These are phyloP conservation scores for Lithodes maja DNA, from an alignment of 2,888 invertebrate genomes.

Conservation along the genomic window DNA sequence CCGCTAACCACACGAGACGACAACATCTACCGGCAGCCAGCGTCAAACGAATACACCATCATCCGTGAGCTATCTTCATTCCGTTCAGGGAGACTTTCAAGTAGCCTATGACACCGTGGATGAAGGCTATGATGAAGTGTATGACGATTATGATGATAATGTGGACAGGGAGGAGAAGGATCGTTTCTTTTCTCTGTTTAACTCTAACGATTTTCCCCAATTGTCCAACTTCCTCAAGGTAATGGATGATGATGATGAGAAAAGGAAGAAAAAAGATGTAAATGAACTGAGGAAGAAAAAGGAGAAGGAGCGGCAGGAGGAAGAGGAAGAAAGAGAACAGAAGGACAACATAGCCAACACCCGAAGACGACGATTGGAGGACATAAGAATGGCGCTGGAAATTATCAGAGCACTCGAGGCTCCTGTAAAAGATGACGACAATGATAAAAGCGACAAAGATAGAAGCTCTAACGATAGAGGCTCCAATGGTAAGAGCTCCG, in stretches of 20 bases:
- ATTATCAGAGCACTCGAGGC: conserved; percentile 51
- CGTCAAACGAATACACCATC: not conserved
- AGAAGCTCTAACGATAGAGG: too few species aligned
- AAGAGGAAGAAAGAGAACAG: conserved; percentile 12
- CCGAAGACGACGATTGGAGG: conserved; percentile 53
- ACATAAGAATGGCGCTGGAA: conserved; percentile 56
- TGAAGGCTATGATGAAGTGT: not conserved
- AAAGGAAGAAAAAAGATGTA: not conserved
- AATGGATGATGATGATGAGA: conserved; percentile 15
- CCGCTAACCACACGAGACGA: not conserved
- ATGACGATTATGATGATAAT: not conserved
- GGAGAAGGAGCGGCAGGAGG: not conserved
- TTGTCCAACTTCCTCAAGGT: conserved; percentile 33
- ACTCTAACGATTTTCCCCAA: conserved; percentile 9
- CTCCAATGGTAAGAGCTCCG: not conserved
- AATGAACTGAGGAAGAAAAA: not conserved
- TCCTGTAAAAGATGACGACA: not conserved
- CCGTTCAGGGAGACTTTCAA: conserved; percentile 53
- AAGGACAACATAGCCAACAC: conserved; percentile 9
- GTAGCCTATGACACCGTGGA: conserved; percentile 1
- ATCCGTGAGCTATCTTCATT: conserved; percentile 31
- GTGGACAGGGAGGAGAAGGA: not conserved
- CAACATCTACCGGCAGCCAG: not conserved
- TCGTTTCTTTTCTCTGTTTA: conserved; percentile 14
- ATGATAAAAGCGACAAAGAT: not conserved